A percentile compares a stretch with the other conserved stretches of the same genome.
These are phyloP conservation scores for Mastomys natalensis DNA, from an alignment of 2,113 vertebrate species.

Conservation along the genomic window DNA sequence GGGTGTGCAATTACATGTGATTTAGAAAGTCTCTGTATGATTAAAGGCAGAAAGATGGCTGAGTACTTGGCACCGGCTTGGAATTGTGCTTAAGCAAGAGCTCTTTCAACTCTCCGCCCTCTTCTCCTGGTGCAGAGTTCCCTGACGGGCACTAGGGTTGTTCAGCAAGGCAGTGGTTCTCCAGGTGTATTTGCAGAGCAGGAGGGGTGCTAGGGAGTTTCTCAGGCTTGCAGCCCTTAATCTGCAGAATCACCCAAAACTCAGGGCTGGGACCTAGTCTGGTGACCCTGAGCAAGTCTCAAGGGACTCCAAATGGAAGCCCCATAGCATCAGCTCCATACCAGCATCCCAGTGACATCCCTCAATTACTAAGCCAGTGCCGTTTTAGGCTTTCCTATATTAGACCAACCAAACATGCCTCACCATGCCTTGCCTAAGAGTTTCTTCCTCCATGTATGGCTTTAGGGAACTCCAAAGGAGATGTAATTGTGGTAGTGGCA, in stretches of 20 bases:
- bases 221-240: neutral
- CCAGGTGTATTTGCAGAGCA: neutral
- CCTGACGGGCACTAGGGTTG: neutral
- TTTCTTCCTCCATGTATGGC: too few relatives aligned
- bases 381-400: neutral
- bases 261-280: neutral
- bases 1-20: constrained; percentile 16
- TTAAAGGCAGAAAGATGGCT: constrained; percentile 38
- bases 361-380: neutral
- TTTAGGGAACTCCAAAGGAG: neutral
- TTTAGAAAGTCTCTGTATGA: constrained; percentile 2
- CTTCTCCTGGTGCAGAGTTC: neutral
- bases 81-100: neutral
- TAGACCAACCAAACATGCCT: neutral
- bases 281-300: neutral
- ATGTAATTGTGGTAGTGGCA: neutral
- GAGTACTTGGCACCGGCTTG: neutral
- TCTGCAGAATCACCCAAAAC: neutral
- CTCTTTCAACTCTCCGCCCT: neutral
- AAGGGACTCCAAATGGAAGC: neutral
- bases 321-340: fast-evolving
- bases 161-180: neutral
- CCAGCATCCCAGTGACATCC: neutral
- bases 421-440: too few relatives aligned
- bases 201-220: neutral